phyloP scores from a whole-genome alignment of 2,113 vertebrate genomes.

The Sylvia atricapilla region DNA sequence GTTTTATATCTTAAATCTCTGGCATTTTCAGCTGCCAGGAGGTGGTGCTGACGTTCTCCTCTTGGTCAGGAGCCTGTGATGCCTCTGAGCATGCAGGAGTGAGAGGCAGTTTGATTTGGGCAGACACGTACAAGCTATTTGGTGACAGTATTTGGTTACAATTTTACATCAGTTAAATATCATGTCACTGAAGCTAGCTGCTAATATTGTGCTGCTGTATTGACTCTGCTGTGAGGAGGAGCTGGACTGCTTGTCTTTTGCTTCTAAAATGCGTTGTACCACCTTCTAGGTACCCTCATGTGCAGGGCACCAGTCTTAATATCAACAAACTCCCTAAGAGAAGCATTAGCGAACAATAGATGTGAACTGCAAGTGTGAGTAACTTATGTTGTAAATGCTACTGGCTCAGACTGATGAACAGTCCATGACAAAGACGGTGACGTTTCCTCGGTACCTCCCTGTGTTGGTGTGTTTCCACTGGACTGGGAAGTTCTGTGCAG shows the following conservation, averaged over 20 bases:
- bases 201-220: background rate
- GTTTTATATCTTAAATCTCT: background rate
- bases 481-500: background rate
- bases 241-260: background rate
- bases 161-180: background rate
- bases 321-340: background rate
- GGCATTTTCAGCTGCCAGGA: background rate
- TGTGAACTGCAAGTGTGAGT: background rate
- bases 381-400: background rate
- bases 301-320: background rate
- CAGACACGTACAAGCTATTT: accelerated
- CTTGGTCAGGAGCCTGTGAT: background rate
- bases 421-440: background rate
- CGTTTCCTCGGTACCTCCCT: background rate
- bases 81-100: background rate
- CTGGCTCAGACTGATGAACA: background rate
- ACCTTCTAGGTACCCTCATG: background rate
- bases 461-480: accelerated
- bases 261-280: background rate
- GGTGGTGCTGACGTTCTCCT: constrained; percentile 54
- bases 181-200: background rate
- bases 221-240: background rate
- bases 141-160: background rate
- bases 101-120: background rate
- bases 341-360: background rate